Percentiles rank a stretch among this genome's conserved stretches.
Conservation (phyloP, 1,140 invertebrate genomes). For the Agrypnia vestita region DNA sequence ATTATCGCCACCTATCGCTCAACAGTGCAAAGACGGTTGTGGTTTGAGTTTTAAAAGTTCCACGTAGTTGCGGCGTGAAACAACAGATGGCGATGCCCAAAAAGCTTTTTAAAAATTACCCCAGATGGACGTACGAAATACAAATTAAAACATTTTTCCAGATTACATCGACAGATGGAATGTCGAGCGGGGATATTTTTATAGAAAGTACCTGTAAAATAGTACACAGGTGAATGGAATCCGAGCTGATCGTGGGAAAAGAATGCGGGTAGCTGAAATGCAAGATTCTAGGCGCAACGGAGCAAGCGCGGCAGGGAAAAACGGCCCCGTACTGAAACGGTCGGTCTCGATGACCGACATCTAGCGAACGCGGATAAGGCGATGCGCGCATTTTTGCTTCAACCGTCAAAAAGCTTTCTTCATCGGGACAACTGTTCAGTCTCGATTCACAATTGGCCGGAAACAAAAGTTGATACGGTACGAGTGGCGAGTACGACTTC, state of each 20-base stretch:
- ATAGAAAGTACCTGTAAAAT: conserved; percentile 8
- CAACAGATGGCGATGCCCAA: not conserved
- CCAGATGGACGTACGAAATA: not conserved
- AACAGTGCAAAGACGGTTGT: too few species aligned
- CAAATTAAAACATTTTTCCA: not conserved
- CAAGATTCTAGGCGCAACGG: not conserved
- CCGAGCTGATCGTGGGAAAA: conserved; percentile 22
- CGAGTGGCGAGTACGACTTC: too few species aligned
- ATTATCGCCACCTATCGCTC: too few species aligned
- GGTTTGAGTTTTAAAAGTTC: not conserved
- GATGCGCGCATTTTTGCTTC: not conserved
- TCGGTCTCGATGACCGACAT: not conserved
- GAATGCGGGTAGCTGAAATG: not conserved
- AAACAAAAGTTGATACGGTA: not conserved
- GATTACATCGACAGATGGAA: conserved; percentile 8
- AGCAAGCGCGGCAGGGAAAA: not conserved
- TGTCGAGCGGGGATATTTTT: not conserved
- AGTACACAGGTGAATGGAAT: conserved; percentile 28
- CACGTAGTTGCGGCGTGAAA: not conserved
- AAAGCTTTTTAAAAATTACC: not conserved
- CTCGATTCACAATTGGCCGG: conserved; percentile 1
- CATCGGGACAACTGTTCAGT: not conserved
- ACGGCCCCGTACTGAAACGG: not conserved
- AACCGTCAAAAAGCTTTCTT: not conserved
- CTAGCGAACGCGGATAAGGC: not conserved